phyloP scores from a whole-genome alignment of 1,140 invertebrate species.

The Venturia canescens region DNA sequence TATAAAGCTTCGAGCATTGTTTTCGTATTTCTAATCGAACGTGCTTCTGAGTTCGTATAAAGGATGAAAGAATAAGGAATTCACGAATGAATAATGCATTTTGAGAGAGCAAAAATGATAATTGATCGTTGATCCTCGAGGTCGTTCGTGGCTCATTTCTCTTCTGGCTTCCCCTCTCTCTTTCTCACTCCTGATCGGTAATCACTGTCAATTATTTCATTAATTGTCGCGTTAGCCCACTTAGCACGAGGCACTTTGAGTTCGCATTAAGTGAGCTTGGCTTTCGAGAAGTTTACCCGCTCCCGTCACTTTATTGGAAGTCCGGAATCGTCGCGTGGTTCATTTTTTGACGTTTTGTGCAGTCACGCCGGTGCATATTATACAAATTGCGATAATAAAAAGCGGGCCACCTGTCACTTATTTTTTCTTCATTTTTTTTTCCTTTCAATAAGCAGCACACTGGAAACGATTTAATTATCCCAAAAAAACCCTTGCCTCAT shows the following conservation, averaged over 20 bases:
- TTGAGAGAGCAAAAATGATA: background rate
- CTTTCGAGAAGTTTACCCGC: background rate
- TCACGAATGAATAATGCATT: background rate
- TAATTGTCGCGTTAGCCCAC: slow-evolving; percentile 21
- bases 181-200: background rate
- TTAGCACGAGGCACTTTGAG: background rate
- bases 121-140: background rate
- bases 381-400: slow-evolving; percentile 31
- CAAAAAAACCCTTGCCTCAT: background rate
- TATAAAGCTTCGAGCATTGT: no score
- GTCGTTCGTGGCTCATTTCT: background rate
- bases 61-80: background rate
- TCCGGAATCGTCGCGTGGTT: background rate
- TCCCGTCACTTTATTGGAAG: background rate
- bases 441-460: background rate
- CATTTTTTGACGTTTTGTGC: background rate
- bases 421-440: background rate
- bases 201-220: slow-evolving; percentile 22
- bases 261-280: background rate
- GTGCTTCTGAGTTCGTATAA: background rate
- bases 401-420: slow-evolving; percentile 32
- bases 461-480: slow-evolving; percentile 37
- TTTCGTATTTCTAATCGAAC: no score
- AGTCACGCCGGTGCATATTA: slow-evolving; percentile 7
- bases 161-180: background rate